Percentiles rank a stretch among this genome's conserved stretches.
These are phyloP conservation scores for Piaya cayana DNA, from an alignment of 2,113 vertebrate species.

Conservation along the genomic window DNA sequence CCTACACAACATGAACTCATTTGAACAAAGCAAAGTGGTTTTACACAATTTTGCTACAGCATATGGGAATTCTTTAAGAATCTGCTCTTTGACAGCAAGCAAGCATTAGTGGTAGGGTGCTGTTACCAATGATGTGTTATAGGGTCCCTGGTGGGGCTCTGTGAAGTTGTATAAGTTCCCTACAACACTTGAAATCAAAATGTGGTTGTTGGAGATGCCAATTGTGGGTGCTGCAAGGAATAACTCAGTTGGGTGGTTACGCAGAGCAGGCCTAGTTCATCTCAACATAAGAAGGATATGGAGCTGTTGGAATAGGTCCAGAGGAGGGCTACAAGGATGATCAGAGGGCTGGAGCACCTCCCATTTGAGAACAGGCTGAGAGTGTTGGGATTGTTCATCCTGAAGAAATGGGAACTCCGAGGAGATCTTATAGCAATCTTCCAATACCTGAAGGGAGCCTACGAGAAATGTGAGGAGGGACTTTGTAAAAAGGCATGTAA, in stretches of 20 bases:
- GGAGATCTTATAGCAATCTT: too few species aligned
- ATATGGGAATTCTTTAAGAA: neutral
- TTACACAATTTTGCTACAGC: neutral
- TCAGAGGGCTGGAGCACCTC: too few species aligned
- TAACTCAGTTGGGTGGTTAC: neutral
- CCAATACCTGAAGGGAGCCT: too few species aligned
- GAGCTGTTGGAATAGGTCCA: too few species aligned
- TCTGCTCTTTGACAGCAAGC: neutral
- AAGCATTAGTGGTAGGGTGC: neutral
- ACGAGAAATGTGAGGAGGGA: too few species aligned
- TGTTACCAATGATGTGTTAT: rapidly evolving
- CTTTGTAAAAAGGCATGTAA: too few species aligned
- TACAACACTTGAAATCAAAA: neutral
- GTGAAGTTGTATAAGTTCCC: neutral
- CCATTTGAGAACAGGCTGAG: too few species aligned
- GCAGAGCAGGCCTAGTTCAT: neutral
- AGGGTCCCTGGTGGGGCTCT: neutral
- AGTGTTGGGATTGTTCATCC: too few species aligned
- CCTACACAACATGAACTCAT: neutral
- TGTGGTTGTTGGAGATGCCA: rapidly evolving
- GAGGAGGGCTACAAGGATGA: too few species aligned
- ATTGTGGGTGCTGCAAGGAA: neutral
- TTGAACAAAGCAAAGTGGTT: neutral
- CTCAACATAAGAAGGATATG: too few species aligned
- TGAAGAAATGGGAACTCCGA: too few species aligned